These are phyloP conservation scores for Thelaira solivaga DNA, from an alignment of 2,888 invertebrate species.

Conservation along the genomic window DNA sequence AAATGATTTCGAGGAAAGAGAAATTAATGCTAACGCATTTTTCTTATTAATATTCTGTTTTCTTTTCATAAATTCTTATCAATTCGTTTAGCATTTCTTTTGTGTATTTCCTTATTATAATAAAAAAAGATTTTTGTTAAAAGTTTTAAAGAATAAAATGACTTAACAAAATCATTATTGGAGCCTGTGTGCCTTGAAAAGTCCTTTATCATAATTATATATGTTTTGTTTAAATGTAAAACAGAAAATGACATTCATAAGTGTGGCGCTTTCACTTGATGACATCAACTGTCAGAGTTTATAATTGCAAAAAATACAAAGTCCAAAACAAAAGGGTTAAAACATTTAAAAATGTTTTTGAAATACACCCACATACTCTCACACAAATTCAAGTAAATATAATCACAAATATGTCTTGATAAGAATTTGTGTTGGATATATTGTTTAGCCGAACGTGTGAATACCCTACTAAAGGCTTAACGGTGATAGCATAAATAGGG, in stretches of 20 bases:
- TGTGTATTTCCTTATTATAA: too few relatives aligned
- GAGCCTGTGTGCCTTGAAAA: background rate
- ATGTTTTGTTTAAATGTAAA: constrained; percentile 27
- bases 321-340: constrained; percentile 22
- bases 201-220: background rate
- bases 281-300: constrained; percentile 59
- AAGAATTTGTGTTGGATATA: too few relatives aligned
- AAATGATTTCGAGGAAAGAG: background rate
- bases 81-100: too few relatives aligned
- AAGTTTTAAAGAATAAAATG: background rate
- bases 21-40: too few relatives aligned
- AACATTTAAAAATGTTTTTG: constrained; percentile 8
- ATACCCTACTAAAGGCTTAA: constrained; percentile 5
- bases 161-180: background rate
- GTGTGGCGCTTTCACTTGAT: constrained; percentile 60
- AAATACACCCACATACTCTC: background rate
- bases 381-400: too few relatives aligned
- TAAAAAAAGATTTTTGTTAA: too few relatives aligned
- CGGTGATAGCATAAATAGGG: background rate
- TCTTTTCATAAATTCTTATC: too few relatives aligned
- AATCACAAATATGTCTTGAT: too few relatives aligned
- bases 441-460: background rate
- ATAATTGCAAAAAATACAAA: constrained; percentile 53
- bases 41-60: too few relatives aligned
- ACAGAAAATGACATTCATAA: constrained; percentile 55